Base-by-base conservation (phyloP, 2,797 vertebrate genomes). In the Paratrypauchen microcephalus region DNA sequence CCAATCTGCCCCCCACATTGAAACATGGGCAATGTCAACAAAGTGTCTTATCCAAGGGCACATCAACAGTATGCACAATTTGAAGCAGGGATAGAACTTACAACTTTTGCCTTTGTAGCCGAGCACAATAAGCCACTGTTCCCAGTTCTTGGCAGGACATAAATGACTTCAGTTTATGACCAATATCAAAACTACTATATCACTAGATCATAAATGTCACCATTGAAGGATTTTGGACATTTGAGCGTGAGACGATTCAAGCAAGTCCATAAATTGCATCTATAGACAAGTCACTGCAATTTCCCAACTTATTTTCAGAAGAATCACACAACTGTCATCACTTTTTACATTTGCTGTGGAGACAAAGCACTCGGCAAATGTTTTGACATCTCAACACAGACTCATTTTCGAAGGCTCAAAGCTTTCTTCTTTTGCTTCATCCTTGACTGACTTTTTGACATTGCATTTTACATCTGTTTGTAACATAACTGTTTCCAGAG, bases 351-450 rank as follows among this genome's bases (percentile, higher is more conserved):
- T 52, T 21, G 66, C 70, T 50, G 24, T 68, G 61, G 39, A 73
- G 67, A 70, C n/a, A 24, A 21, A 74, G 61, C 32, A n/a, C 36
- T 73, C 26, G 0, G 63, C 47, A 56, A 62, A 79, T 70, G 64
- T 71, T 16, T 47, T 45, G 24, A 1, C 47, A 26, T 65, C 36
- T 23, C 68, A 55, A 41, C 65, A 32, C 41, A 28, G 26, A 69
- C 58, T 68, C 30, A 18, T 24, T 32, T 48, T 32, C 77, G 48
- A n/a, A 9, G 21, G 52, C 64, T 41, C 32, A 73, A 55, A 76
- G 72, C 36, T 41, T 39, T 41, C 15, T 8, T 68, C 47, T 72
- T 68, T 21, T 61, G 32, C 26, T 68, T 73, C 50, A 71, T 66
- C 39, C 71, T 70, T 70, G 63, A 70, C 68, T 64, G 28, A n/a